A percentile compares a stretch with the other conserved stretches of the same genome.
Conservation (phyloP, 2,797 vertebrate genomes). For the Lepus townsendii region DNA sequence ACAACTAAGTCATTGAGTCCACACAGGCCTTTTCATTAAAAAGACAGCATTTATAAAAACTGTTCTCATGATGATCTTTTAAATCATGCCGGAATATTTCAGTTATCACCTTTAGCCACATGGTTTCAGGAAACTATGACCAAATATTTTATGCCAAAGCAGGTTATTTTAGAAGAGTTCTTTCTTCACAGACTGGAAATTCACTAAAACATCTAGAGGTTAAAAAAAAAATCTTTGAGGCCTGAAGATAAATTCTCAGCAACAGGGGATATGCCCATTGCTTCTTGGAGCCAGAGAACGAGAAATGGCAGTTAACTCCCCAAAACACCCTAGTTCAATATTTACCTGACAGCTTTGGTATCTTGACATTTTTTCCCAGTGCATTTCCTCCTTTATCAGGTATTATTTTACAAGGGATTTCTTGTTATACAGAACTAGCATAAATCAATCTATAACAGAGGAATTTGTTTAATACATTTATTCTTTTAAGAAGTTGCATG, state of each 20-base stretch:
- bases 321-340: slow-evolving; percentile 47
- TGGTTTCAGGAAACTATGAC: slow-evolving; percentile 36
- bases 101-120: slow-evolving; percentile 60
- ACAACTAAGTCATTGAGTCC: neutral
- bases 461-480: slow-evolving; percentile 88
- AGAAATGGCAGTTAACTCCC: slow-evolving; percentile 71
- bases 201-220: slow-evolving; percentile 34
- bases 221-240: slow-evolving; percentile 12
- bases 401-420: slow-evolving; percentile 83
- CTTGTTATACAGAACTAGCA: slow-evolving; percentile 76
- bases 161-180: neutral
- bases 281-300: slow-evolving; percentile 27
- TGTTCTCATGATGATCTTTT: slow-evolving; percentile 32
- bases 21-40: neutral
- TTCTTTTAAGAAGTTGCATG: slow-evolving; percentile 87
- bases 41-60: slow-evolving; percentile 68
- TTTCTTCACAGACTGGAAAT: slow-evolving; percentile 64
- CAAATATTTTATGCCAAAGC: slow-evolving; percentile 68
- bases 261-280: slow-evolving; percentile 66
- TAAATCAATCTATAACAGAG: slow-evolving; percentile 85
- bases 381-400: slow-evolving; percentile 78
- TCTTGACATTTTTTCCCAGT: slow-evolving; percentile 81
- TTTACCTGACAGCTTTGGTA: slow-evolving; percentile 79
- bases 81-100: slow-evolving; percentile 63
- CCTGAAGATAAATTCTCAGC: slow-evolving; percentile 64